Conservation (phyloP, 1,140 invertebrate genomes). For the Daktulosphaira vitifoliae region DNA sequence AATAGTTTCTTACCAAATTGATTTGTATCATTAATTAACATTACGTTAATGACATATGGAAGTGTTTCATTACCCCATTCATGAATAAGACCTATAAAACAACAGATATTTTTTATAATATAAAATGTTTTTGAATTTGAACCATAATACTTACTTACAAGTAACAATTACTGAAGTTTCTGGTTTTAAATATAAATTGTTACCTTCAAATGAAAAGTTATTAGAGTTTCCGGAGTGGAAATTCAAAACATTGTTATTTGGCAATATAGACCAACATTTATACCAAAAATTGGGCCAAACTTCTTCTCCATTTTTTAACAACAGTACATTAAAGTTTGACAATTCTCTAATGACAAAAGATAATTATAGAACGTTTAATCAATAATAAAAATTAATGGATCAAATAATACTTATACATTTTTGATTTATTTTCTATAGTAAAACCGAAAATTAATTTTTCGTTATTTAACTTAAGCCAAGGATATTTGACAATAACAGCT, state of each 20-base stretch:
- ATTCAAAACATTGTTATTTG: neutral
- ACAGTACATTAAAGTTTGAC: neutral
- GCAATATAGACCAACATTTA: conserved; percentile 1
- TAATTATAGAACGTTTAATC: too few relatives aligned
- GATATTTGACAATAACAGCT: neutral
- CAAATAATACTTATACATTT: conserved; percentile 1
- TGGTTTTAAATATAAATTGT: neutral
- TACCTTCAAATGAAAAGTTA: neutral
- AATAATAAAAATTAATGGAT: too few relatives aligned
- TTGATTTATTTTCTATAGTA: conserved; percentile 17
- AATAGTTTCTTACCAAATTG: too few relatives aligned
- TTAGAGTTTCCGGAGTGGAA: neutral
- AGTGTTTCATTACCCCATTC: conserved; percentile 3
- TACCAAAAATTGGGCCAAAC: conserved; percentile 11
- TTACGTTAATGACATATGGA: conserved; percentile 8
- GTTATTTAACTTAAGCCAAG: conserved; percentile 21
- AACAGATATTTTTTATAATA: neutral
- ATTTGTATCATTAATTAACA: too few relatives aligned
- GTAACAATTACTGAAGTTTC: neutral
- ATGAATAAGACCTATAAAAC: conserved; percentile 1
- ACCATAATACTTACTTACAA: neutral
- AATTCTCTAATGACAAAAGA: too few relatives aligned
- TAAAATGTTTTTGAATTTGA: neutral
- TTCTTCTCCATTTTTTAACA: neutral
- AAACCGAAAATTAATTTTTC: conserved; percentile 11